These are phyloP conservation scores for Craterocephalus amniculus DNA, from an alignment of 2,797 vertebrate species.

Conservation along the genomic window DNA sequence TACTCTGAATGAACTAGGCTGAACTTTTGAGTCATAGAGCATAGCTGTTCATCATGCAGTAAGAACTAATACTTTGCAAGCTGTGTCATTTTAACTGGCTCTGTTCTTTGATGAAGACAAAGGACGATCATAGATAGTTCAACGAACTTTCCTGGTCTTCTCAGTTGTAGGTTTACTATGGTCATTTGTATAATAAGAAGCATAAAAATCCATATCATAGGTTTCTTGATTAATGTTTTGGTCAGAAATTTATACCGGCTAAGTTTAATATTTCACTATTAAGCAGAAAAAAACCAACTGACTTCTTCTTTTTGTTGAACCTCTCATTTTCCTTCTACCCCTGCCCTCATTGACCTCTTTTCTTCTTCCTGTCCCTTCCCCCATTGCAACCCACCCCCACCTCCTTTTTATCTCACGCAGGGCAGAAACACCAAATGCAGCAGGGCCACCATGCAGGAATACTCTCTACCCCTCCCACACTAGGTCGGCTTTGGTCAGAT, in stretches of 20 bases:
- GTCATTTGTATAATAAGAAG: conserved; percentile 9
- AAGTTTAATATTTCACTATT: background rate
- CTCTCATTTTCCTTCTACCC: conserved; percentile 60
- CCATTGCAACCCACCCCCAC: conserved; percentile 66
- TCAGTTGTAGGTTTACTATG: background rate
- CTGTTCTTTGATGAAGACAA: conserved; percentile 25
- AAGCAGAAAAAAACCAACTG: conserved; percentile 24
- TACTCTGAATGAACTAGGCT: background rate
- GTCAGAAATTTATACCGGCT: conserved; percentile 11
- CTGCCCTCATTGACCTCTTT: conserved; percentile 74
- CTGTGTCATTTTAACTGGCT: conserved; percentile 12
- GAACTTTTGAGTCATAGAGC: background rate
- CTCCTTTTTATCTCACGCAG: conserved; percentile 69
- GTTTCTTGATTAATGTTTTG: background rate
- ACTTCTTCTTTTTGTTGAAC: conserved; percentile 60
- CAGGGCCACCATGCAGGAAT: conserved; percentile 56
- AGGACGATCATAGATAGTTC: conserved; percentile 5
- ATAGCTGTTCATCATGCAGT: background rate
- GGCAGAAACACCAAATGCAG: conserved; percentile 78
- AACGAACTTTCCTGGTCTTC: conserved; percentile 21
- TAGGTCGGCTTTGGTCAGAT: conserved; percentile 54
- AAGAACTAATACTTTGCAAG: conserved; percentile 1
- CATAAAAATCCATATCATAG: conserved; percentile 13
- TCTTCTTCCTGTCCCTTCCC: conserved; percentile 78
- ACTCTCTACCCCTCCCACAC: conserved; percentile 62